Conservation (phyloP, 2,113 vertebrate genomes). For the Campylomormyrus tamandua region DNA sequence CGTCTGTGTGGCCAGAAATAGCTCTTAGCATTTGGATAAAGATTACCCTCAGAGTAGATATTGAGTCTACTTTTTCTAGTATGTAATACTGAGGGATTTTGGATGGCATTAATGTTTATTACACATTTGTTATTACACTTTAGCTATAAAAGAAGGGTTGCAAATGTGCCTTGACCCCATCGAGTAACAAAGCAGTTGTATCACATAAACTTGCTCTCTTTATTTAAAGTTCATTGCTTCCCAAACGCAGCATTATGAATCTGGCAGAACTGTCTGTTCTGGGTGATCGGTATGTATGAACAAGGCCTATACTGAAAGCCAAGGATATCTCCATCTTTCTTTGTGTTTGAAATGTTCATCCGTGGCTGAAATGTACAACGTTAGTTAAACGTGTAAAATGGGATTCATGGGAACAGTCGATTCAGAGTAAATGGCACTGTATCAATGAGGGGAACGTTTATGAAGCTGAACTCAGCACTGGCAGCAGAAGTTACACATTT, state of each 20-base stretch:
- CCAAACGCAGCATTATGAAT: constrained; percentile 32
- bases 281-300: not conserved
- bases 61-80: not conserved
- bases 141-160: constrained; percentile 15
- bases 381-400: not conserved
- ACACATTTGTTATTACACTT: constrained; percentile 17
- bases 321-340: not conserved
- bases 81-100: constrained; percentile 16
- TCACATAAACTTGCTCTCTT: constrained; percentile 32
- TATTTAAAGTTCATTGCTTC: constrained; percentile 21
- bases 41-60: not conserved
- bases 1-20: not conserved
- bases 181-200: constrained; percentile 27
- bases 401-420: not conserved
- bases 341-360: not conserved
- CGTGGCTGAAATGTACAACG: not conserved
- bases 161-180: constrained; percentile 30
- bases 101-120: constrained; percentile 18
- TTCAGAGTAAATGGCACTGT: not conserved
- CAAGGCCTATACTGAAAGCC: not conserved
- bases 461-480: not conserved
- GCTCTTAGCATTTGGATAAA: not conserved
- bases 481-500: not conserved
- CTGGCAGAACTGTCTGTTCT: constrained; percentile 35
- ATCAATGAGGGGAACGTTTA: not conserved